Percentiles rank a stretch among this genome's conserved stretches.
Evolutionary conservation across 2,113 vertebrate species (phyloP).

Genomic region (Siniperca knerii): DNA sequence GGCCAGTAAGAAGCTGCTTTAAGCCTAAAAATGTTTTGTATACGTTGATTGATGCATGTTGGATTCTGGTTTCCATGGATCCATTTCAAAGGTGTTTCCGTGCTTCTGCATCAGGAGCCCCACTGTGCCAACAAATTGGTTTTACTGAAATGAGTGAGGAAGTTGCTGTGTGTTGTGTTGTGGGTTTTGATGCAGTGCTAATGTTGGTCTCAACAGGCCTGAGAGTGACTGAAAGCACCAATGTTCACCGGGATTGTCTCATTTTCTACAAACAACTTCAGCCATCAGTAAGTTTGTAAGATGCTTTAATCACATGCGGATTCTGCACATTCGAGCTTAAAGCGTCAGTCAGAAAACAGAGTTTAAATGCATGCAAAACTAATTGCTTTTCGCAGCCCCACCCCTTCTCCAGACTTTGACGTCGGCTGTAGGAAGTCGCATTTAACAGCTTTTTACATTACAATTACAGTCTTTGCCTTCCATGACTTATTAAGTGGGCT

Average conservation of each 20-base stretch:
- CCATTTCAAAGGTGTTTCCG: neutral
- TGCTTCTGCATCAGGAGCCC: neutral
- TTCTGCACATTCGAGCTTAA: neutral
- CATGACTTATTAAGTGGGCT: neutral
- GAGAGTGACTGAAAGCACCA: neutral
- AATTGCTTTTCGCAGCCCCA: neutral
- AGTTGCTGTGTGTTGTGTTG: neutral
- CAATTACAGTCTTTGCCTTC: slow-evolving; percentile 10
- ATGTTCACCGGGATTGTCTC: neutral
- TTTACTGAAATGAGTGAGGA: neutral
- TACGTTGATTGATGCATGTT: neutral
- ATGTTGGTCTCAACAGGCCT: neutral
- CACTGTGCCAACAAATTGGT: neutral
- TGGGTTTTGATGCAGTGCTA: neutral
- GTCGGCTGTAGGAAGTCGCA: neutral
- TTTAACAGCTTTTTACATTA: slow-evolving; percentile 23
- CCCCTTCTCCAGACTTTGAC: neutral
- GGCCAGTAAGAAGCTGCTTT: neutral
- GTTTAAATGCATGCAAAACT: neutral
- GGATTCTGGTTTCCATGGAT: neutral
- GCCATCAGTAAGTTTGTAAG: neutral
- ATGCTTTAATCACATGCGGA: neutral
- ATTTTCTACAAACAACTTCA: neutral
- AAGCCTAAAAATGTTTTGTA: neutral
- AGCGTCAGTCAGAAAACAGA: neutral